These are phyloP conservation scores for Oryzias sinensis DNA, from an alignment of 2,797 vertebrate genomes.

Conservation along the genomic window DNA sequence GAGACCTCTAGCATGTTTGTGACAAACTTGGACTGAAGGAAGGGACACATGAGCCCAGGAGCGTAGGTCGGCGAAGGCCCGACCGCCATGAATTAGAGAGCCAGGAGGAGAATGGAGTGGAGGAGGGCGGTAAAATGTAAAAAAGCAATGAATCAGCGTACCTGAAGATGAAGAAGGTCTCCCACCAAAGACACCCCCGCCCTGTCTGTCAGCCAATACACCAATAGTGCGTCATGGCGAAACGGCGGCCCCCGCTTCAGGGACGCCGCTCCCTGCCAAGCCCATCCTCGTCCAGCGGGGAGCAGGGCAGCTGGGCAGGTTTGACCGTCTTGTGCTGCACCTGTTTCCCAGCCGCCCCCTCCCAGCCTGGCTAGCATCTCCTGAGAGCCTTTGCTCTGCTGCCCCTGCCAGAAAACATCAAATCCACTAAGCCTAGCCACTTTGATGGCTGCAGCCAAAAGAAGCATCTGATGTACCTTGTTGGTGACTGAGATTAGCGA, in stretches of 20 bases:
- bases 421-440: conserved; percentile 80
- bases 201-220: conserved; percentile 40
- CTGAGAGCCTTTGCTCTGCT: conserved; percentile 27
- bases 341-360: conserved; percentile 57
- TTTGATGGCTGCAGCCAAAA: conserved; percentile 74
- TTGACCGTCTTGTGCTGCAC: conserved; percentile 72
- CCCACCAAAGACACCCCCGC: no score
- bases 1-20: no score
- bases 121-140: no score
- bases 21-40: no score
- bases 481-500: conserved; percentile 81
- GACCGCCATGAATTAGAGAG: no score
- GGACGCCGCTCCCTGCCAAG: conserved; percentile 53
- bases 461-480: conserved; percentile 84
- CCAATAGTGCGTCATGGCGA: not conserved
- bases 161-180: no score
- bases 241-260: conserved; percentile 49
- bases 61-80: no score
- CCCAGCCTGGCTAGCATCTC: conserved; percentile 38
- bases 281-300: conserved; percentile 43
- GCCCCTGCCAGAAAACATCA: conserved; percentile 57
- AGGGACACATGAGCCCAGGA: no score
- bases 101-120: no score
- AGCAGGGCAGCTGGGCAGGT: conserved; percentile 57
- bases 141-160: no score